These are phyloP conservation scores for Ictalurus punctatus DNA, from an alignment of 2,113 vertebrate species.

Conservation along the genomic window DNA sequence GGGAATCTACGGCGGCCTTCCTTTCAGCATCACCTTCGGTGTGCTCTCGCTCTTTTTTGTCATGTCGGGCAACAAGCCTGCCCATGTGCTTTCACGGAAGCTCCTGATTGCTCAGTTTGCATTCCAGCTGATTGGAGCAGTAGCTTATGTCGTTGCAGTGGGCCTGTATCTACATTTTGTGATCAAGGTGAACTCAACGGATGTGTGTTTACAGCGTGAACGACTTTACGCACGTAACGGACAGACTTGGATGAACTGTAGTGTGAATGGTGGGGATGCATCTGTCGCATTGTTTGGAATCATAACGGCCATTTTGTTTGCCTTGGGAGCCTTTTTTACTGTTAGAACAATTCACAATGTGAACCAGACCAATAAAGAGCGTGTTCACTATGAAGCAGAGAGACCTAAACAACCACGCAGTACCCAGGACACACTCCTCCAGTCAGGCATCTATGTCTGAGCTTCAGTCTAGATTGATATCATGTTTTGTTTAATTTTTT, in stretches of 20 bases:
- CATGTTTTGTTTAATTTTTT: neutral
- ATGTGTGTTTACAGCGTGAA: constrained; percentile 75
- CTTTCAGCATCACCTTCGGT: constrained; percentile 73
- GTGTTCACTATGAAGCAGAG: constrained; percentile 41
- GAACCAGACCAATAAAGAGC: constrained; percentile 58
- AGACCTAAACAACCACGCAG: neutral
- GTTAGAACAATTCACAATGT: constrained; percentile 64
- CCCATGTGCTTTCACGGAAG: constrained; percentile 68
- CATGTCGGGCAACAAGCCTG: constrained; percentile 74
- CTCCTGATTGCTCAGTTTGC: constrained; percentile 72
- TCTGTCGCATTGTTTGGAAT: constrained; percentile 77
- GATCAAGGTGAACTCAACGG: constrained; percentile 76
- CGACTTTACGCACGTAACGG: constrained; percentile 77
- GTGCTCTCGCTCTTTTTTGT: constrained; percentile 80
- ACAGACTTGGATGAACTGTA: constrained; percentile 85
- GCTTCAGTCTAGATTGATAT: neutral
- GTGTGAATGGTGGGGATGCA: constrained; percentile 76
- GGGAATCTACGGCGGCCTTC: constrained; percentile 77
- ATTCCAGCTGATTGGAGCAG: constrained; percentile 72
- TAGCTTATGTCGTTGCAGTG: constrained; percentile 72
- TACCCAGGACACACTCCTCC: constrained; percentile 36
- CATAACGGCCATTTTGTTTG: constrained; percentile 73
- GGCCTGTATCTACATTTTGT: constrained; percentile 85
- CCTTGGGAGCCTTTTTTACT: constrained; percentile 67
- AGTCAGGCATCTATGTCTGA: constrained; percentile 53